These are phyloP conservation scores for Trematomus bernacchii DNA, from an alignment of 2,797 vertebrate species.

Conservation along the genomic window DNA sequence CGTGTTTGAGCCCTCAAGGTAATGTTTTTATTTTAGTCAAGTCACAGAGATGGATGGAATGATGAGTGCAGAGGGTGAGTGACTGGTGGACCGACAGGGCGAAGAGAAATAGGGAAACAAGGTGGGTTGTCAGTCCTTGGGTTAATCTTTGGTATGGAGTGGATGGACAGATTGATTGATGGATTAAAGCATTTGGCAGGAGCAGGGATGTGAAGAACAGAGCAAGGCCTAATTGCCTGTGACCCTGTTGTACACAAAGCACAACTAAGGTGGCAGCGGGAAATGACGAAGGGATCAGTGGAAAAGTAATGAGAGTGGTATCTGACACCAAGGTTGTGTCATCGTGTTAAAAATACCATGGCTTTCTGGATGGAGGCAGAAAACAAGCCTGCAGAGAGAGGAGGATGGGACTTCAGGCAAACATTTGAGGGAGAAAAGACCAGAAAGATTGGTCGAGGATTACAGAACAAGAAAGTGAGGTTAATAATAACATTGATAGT, in stretches of 20 bases:
- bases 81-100: slow-evolving; percentile 36
- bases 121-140: slow-evolving; percentile 54
- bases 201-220: slow-evolving; percentile 48
- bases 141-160: slow-evolving; percentile 44
- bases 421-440: slow-evolving; percentile 22
- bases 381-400: slow-evolving; percentile 26
- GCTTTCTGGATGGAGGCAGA: slow-evolving; percentile 45
- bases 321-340: slow-evolving; percentile 66
- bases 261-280: slow-evolving; percentile 35
- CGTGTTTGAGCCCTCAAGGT: slow-evolving; percentile 34
- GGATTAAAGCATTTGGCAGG: slow-evolving; percentile 38
- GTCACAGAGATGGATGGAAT: slow-evolving; percentile 30
- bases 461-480: slow-evolving; percentile 30
- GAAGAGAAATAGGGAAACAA: slow-evolving; percentile 39
- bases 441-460: slow-evolving; percentile 35
- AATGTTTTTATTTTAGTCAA: slow-evolving; percentile 50
- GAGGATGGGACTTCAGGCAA: not conserved
- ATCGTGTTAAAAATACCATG: slow-evolving; percentile 54
- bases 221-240: slow-evolving; percentile 66
- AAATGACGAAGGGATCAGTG: slow-evolving; percentile 45
- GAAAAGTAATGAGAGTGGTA: slow-evolving; percentile 27
- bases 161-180: slow-evolving; percentile 32
- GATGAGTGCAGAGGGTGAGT: slow-evolving; percentile 29
- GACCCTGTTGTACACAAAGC: slow-evolving; percentile 64
- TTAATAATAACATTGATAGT: slow-evolving; percentile 32